These are phyloP conservation scores for Pseudomugil gertrudae DNA, from an alignment of 2,797 vertebrate species.

Conservation along the genomic window DNA sequence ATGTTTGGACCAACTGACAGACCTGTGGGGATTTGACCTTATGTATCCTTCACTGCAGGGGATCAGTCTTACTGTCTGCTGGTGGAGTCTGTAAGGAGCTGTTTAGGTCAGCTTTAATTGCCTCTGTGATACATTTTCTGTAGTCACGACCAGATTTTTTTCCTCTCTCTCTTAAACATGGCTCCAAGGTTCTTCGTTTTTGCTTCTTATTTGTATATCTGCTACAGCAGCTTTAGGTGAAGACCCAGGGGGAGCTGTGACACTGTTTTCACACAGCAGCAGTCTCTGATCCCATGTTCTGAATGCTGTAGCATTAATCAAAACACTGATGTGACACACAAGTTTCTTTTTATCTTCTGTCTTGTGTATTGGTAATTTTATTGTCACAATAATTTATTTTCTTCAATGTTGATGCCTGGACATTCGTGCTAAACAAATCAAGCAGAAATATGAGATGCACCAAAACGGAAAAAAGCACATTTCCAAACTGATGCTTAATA, in stretches of 20 bases:
- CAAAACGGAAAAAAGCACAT: constrained; percentile 12
- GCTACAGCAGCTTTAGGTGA: constrained; percentile 29
- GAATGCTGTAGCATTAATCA: constrained; percentile 45
- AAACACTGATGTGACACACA: constrained; percentile 42
- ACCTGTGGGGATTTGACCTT: constrained; percentile 64
- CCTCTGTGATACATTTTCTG: constrained; percentile 47
- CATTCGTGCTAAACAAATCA: constrained; percentile 25
- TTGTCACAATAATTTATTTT: constrained; percentile 33
- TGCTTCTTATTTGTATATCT: constrained; percentile 19
- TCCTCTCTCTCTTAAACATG: constrained; percentile 35
- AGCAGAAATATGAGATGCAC: constrained; percentile 27
- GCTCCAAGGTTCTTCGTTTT: constrained; percentile 19
- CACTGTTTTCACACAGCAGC: constrained; percentile 30
- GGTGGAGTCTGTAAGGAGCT: constrained; percentile 47
- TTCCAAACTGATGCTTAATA: constrained; percentile 17
- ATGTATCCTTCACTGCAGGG: constrained; percentile 48
- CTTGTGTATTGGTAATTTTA: constrained; percentile 34
- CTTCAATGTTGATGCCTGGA: constrained; percentile 31
- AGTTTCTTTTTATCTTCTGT: constrained; percentile 5
- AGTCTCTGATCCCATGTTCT: constrained; percentile 33
- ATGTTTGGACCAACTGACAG: constrained; percentile 64
- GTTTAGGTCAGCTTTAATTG: constrained; percentile 66
- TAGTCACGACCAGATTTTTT: constrained; percentile 25
- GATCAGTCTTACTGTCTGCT: constrained; percentile 55
- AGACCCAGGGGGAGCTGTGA: constrained; percentile 39